A percentile compares a stretch with the other conserved stretches of the same genome.
phyloP scores from a whole-genome alignment of 2,888 invertebrate genomes.

The Charanyca ferruginea region DNA sequence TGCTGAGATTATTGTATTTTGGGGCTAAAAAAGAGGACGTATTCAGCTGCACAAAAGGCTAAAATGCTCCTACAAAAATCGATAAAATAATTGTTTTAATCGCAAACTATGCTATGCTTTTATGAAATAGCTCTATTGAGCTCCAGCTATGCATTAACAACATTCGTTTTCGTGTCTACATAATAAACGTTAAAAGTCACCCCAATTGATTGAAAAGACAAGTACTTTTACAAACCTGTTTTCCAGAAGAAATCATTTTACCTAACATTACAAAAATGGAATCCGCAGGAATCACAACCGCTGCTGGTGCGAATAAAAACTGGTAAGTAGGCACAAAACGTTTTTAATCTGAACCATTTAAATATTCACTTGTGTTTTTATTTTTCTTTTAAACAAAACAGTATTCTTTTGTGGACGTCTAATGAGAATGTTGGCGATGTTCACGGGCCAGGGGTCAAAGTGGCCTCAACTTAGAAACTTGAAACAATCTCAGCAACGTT shows the following conservation, averaged over 20 bases:
- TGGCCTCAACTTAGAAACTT: slow-evolving; percentile 81
- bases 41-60: too few species aligned
- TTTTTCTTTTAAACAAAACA: slow-evolving; percentile 73
- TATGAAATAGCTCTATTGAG: too few species aligned
- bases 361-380: slow-evolving; percentile 68
- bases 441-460: slow-evolving; percentile 88
- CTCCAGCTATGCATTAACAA: too few species aligned
- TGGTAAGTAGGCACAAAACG: slow-evolving; percentile 45
- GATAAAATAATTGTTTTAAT: too few species aligned
- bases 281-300: slow-evolving; percentile 27
- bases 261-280: slow-evolving; percentile 41
- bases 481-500: slow-evolving; percentile 85
- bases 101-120: too few species aligned
- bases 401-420: slow-evolving; percentile 80
- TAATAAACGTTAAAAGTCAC: slow-evolving; percentile 8
- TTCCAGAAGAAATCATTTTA: slow-evolving; percentile 42
- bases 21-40: background rate
- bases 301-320: slow-evolving; percentile 34
- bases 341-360: slow-evolving; percentile 62
- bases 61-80: too few species aligned
- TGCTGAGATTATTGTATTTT: slow-evolving; percentile 12
- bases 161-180: too few species aligned
- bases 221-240: slow-evolving; percentile 20
- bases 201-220: slow-evolving; percentile 39
- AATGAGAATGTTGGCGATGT: slow-evolving; percentile 85